Percentiles rank a stretch among this genome's conserved stretches.
Conservation (phyloP, 2,888 invertebrate species). For the Cerceris ruficornis region DNA sequence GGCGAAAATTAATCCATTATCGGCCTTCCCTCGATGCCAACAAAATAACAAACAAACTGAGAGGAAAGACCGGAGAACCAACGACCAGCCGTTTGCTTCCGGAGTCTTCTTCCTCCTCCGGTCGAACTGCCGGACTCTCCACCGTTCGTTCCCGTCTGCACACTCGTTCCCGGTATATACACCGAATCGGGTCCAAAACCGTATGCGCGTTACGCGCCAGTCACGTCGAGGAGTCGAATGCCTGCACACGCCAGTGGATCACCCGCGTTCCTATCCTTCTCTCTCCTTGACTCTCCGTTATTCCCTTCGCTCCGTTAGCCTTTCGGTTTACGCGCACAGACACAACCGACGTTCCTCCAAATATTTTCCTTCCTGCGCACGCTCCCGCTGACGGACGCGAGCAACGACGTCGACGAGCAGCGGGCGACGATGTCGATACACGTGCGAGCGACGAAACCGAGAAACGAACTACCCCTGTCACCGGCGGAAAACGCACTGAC, state of each 20-base stretch:
- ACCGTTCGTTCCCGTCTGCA: constrained; percentile 2
- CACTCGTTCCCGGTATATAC: constrained; percentile 4
- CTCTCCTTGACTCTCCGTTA: constrained; percentile 3
- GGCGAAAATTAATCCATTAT: constrained; percentile 72
- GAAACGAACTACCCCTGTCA: constrained; percentile 47
- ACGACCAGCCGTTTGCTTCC: constrained; percentile 22
- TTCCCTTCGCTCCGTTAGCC: not conserved
- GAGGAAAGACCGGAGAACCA: constrained; percentile 2
- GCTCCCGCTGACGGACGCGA: constrained; percentile 21
- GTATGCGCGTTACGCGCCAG: constrained; percentile 45
- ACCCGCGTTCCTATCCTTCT: not conserved
- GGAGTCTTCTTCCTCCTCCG: constrained; percentile 22
- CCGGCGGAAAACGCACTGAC: constrained; percentile 65
- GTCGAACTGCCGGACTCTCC: not conserved
- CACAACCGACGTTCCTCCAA: constrained; percentile 34
- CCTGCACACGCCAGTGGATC: constrained; percentile 37
- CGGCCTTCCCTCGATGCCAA: constrained; percentile 46
- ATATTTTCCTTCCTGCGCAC: constrained; percentile 40
- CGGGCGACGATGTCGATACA: constrained; percentile 32
- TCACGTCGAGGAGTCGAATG: constrained; percentile 28
- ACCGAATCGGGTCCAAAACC: constrained; percentile 55
- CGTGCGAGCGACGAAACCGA: constrained; percentile 41
- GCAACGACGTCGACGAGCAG: not conserved
- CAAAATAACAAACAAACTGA: constrained; percentile 43
- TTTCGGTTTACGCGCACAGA: constrained; percentile 16